Base-by-base conservation (phyloP, 2,888 invertebrate genomes). In the Trypoxylon attenuatum region DNA sequence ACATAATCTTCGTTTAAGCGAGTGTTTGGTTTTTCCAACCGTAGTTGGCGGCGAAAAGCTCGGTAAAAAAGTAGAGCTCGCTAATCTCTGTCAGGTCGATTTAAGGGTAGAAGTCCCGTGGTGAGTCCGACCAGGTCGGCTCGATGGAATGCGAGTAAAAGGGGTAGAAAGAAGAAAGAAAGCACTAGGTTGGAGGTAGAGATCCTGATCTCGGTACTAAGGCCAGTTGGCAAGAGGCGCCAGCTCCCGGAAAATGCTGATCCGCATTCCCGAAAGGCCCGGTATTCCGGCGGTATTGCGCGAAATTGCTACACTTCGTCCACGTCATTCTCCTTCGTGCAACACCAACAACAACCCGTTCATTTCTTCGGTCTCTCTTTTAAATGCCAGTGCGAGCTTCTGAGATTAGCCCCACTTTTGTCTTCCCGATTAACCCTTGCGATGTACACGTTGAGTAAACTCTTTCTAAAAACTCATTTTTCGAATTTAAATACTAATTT, bases 261-360 rank as follows among this genome's bases (percentile, higher is more conserved):
- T 84, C 83, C 81, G 80, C 83, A 84, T 84, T 85, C 82, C 82
- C 81, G 79, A 79, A 83, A 81, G 80, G 82, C 82, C 79, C 79
- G 83, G 86, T 85, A 85, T 86, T 83, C 84, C 80, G 70, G 73
- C 76, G 83, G 82, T 85, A 85, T 85, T 84, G 85, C 84, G 80
- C 78, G 83, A 86, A 86, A 86, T 86, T 86, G 84, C 85, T 84
- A 77, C 82, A 85, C 85, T 85, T 82, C 80, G 86, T 85, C 79
- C 84, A 79, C 82, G 85, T 86, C 86, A 84, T 84, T 86, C 71
- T 84, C 33, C 77, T 55, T 58, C 51, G 53, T 54, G 53, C 47
- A 55, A 58, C n/a, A n/a, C n/a, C n/a, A n/a, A n/a, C n/a, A n/a
- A n/a, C 60, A 66, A 70, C 58, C 65, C 71, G 54, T 54, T 63